Conservation (phyloP, 2,888 invertebrate genomes). For the Axea sp. region DNA sequence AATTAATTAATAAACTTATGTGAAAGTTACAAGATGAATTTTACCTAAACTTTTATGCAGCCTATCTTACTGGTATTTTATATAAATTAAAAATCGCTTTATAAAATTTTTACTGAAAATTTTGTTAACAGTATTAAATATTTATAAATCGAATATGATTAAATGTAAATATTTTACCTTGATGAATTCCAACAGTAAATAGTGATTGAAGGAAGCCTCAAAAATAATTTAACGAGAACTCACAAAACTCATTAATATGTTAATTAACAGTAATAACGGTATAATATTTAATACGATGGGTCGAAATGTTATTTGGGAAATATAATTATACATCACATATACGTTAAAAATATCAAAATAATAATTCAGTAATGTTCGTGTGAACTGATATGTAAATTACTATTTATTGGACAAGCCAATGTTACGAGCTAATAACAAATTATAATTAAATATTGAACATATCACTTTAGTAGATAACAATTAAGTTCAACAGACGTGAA, state of each 20-base stretch:
- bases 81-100: too few relatives aligned
- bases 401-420: background rate
- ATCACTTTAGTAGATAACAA: too few relatives aligned
- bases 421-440: conserved; percentile 15
- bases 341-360: conserved; percentile 20
- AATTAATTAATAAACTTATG: too few relatives aligned
- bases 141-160: background rate
- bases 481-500: too few relatives aligned
- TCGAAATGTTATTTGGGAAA: conserved; percentile 17
- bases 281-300: conserved; percentile 4
- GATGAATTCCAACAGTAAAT: background rate
- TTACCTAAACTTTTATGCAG: too few relatives aligned
- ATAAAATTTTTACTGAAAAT: too few relatives aligned
- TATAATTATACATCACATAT: conserved; percentile 23
- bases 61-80: too few relatives aligned
- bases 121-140: too few relatives aligned
- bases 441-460: conserved; percentile 18
- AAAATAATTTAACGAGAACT: conserved; percentile 8
- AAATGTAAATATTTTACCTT: background rate
- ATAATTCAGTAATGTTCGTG: conserved; percentile 16
- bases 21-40: too few relatives aligned
- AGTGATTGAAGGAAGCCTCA: background rate
- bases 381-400: conserved; percentile 25
- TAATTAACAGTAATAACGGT: conserved; percentile 13
- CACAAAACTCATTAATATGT: conserved; percentile 9